Evolutionary conservation across 2,888 invertebrate genomes (phyloP).

Genomic region (Nymphalis urticae): DNA sequence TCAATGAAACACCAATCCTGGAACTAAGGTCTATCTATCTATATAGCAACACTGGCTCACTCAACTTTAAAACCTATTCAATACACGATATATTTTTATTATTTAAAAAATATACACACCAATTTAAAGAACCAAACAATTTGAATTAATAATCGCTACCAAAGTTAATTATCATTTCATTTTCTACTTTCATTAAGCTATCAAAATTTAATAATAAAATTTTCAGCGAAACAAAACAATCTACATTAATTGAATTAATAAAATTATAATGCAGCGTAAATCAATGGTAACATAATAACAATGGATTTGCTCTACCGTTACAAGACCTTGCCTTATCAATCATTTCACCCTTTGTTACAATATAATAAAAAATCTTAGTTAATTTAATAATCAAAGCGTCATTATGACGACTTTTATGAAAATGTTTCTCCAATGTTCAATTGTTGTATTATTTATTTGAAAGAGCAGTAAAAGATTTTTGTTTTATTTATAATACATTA

Average conservation of each 20-base stretch:
- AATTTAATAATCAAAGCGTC: slow-evolving; percentile 49
- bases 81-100: no score
- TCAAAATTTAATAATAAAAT: slow-evolving; percentile 18
- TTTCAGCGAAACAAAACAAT: slow-evolving; percentile 21
- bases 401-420: slow-evolving; percentile 10
- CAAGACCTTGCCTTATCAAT: slow-evolving; percentile 47
- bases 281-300: slow-evolving; percentile 44
- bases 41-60: no score
- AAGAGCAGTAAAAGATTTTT: no score
- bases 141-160: not conserved
- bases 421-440: slow-evolving; percentile 4
- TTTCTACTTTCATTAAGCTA: not conserved
- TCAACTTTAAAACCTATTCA: no score
- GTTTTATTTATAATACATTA: not conserved
- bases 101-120: not conserved
- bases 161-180: slow-evolving; percentile 4
- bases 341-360: slow-evolving; percentile 42
- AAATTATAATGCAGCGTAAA: slow-evolving; percentile 25
- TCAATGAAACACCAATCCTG: no score
- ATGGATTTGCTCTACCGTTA: slow-evolving; percentile 36
- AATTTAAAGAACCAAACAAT: not conserved
- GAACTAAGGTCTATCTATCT: no score
- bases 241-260: slow-evolving; percentile 21
- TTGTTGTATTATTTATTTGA: no score
- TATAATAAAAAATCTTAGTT: slow-evolving; percentile 52